phyloP scores from a whole-genome alignment of 2,888 invertebrate species.

The Ptychoptera contaminata region DNA sequence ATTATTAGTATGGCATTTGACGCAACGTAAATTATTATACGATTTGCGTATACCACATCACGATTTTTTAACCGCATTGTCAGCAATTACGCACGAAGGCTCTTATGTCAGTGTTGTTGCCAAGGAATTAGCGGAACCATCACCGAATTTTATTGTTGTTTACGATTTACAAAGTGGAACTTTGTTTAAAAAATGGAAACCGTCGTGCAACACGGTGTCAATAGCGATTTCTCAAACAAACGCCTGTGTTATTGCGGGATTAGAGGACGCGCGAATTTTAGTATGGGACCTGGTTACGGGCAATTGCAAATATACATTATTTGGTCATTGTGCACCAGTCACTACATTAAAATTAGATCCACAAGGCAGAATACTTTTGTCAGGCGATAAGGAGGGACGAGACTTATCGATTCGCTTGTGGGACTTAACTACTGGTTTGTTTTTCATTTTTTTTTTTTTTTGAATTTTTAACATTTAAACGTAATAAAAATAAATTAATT shows the following conservation, averaged over 20 bases:
- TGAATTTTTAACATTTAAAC: neutral
- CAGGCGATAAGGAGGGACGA: slow-evolving; percentile 52
- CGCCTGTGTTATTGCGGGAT: slow-evolving; percentile 68
- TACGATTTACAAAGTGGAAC: slow-evolving; percentile 84
- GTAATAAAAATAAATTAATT: slow-evolving; percentile 9
- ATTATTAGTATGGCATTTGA: slow-evolving; percentile 74
- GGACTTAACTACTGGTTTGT: slow-evolving; percentile 61
- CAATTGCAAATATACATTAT: slow-evolving; percentile 59
- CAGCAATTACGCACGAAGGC: slow-evolving; percentile 74
- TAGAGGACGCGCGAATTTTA: slow-evolving; percentile 65
- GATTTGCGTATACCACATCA: slow-evolving; percentile 80
- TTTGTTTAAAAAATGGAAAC: slow-evolving; percentile 84
- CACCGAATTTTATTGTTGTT: slow-evolving; percentile 78
- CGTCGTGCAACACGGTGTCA: slow-evolving; percentile 67
- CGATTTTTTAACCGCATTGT: slow-evolving; percentile 68
- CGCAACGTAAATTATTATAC: slow-evolving; percentile 67
- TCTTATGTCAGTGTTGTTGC: slow-evolving; percentile 57
- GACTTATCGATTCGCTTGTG: slow-evolving; percentile 67
- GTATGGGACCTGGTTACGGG: slow-evolving; percentile 80
- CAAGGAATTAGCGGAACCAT: slow-evolving; percentile 56
- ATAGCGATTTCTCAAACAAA: slow-evolving; percentile 71
- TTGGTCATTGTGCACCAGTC: slow-evolving; percentile 65
- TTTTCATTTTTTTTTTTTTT: neutral
- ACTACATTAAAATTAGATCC: slow-evolving; percentile 57
- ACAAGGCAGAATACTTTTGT: slow-evolving; percentile 54